Conservation (phyloP, 2,888 invertebrate species). For the Callimorpha dominula region DNA sequence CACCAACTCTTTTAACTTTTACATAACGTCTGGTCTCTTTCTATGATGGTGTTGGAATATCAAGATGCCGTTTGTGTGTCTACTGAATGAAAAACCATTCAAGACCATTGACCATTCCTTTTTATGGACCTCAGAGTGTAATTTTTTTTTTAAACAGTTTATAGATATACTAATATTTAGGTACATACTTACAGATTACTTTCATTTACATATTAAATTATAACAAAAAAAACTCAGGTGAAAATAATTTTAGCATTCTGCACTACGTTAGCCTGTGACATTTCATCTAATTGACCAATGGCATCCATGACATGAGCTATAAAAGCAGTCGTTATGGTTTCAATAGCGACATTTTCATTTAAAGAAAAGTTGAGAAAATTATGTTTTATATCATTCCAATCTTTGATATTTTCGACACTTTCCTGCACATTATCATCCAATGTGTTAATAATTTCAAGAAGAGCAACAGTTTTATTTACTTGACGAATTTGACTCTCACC, state of each 20-base stretch:
- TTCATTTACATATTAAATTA: no score
- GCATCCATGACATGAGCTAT: background rate
- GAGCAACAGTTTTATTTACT: conserved; percentile 52
- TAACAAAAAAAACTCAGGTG: background rate
- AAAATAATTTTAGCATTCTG: background rate
- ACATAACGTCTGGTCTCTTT: no score
- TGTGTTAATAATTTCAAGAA: conserved; percentile 50
- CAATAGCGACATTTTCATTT: background rate
- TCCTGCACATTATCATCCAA: conserved; percentile 6
- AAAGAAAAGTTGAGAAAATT: background rate
- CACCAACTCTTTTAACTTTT: no score
- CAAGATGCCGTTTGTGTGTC: no score
- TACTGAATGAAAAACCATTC: no score
- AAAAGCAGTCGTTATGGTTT: background rate
- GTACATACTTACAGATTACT: no score
- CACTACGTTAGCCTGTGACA: background rate
- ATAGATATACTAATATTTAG: no score
- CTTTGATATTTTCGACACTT: background rate
- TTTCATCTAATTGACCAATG: background rate
- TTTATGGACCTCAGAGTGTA: no score
- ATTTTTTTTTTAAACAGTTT: no score
- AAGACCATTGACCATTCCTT: no score
- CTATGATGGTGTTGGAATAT: no score
- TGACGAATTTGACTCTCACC: conserved; percentile 27
- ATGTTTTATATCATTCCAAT: conserved; percentile 1